Conservation (phyloP, 2,888 invertebrate genomes). For the Ephialtes manifestator region DNA sequence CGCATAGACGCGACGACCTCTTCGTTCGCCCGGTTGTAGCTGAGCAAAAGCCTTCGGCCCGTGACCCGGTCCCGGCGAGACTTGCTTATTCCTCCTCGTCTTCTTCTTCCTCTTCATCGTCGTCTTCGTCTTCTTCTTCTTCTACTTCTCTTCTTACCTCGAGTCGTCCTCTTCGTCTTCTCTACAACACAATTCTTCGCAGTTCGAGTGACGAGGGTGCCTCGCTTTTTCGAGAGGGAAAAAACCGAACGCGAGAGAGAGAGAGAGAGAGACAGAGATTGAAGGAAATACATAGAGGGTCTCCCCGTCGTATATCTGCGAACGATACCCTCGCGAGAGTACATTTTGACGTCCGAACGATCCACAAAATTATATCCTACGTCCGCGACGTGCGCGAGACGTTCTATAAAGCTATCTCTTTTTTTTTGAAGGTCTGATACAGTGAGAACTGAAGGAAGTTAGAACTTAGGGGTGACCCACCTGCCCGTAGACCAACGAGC, state of each 20-base stretch:
- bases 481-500: neutral
- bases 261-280: conserved; percentile 15
- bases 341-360: conserved; percentile 82
- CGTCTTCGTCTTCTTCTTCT: conserved; percentile 47
- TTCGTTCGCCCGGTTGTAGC: conserved; percentile 47
- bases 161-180: conserved; percentile 49
- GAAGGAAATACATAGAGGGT: conserved; percentile 62
- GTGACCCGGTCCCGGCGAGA: conserved; percentile 72
- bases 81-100: conserved; percentile 64
- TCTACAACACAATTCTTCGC: conserved; percentile 46
- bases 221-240: conserved; percentile 50
- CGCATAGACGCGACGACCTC: conserved; percentile 68
- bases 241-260: conserved; percentile 28
- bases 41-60: conserved; percentile 63
- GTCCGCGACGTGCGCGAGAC: conserved; percentile 72
- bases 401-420: conserved; percentile 13
- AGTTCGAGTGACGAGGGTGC: conserved; percentile 69
- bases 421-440: neutral
- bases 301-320: conserved; percentile 79
- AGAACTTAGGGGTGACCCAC: neutral
- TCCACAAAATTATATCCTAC: conserved; percentile 82
- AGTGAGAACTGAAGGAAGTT: neutral
- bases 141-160: conserved; percentile 44
- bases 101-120: conserved; percentile 50
- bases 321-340: conserved; percentile 67